These are phyloP conservation scores for Petaurus breviceps DNA, from an alignment of 2,113 vertebrate species.

Conservation along the genomic window DNA sequence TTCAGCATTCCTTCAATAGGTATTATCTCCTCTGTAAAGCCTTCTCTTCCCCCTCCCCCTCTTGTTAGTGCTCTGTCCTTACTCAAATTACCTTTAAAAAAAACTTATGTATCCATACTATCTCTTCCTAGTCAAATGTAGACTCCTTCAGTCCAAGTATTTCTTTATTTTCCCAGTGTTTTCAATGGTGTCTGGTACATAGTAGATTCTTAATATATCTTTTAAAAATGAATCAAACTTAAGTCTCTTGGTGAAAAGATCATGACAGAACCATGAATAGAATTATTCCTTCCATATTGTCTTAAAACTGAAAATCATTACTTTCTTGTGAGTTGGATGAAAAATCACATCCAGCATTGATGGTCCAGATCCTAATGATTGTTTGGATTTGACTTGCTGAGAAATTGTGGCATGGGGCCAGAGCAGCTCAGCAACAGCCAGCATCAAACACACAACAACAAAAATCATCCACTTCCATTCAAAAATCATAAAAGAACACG, in stretches of 20 bases:
- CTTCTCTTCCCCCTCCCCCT: not conserved
- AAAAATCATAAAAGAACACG: constrained; percentile 59
- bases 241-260: not conserved
- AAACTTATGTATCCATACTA: not conserved
- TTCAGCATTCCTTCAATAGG: not conserved
- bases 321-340: constrained; percentile 5
- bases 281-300: constrained; percentile 13
- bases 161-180: not conserved
- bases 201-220: not conserved
- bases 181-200: not conserved
- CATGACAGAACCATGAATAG: not conserved
- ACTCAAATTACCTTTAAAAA: not conserved
- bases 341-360: not conserved
- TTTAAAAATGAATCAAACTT: not conserved
- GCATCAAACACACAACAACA: constrained; percentile 24
- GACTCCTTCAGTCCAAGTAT: not conserved
- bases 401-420: constrained; percentile 38
- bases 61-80: not conserved
- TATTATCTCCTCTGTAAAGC: not conserved
- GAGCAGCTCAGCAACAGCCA: constrained; percentile 38
- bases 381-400: constrained; percentile 19
- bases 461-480: constrained; percentile 34
- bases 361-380: constrained; percentile 32
- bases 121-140: not conserved
- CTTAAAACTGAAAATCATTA: not conserved